These are phyloP conservation scores for Aldabrachelys gigantea DNA, from an alignment of 2,113 vertebrate species.

Conservation along the genomic window DNA sequence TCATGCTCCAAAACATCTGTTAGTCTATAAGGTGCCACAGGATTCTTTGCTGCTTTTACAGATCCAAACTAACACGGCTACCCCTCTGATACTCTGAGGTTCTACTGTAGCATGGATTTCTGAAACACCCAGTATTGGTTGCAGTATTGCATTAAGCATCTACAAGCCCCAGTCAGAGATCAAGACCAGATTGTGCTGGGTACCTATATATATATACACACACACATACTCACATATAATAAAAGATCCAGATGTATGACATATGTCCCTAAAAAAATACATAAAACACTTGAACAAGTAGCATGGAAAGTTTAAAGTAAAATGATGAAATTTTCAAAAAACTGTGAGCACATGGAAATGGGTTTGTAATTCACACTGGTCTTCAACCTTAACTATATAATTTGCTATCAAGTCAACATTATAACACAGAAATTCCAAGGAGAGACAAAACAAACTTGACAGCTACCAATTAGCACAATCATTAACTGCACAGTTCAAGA, in stretches of 20 bases:
- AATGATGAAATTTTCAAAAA: neutral
- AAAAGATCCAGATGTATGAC: neutral
- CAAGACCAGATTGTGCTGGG: neutral
- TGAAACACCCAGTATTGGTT: conserved; percentile 97
- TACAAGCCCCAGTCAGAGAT: conserved; percentile 13
- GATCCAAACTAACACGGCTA: no score
- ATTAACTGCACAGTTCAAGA: neutral
- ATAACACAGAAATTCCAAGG: neutral
- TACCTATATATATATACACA: neutral
- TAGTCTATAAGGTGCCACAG: no score
- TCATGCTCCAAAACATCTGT: no score
- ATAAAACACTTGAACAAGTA: neutral
- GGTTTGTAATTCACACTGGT: conserved; percentile 15
- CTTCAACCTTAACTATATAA: neutral
- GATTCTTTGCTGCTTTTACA: no score
- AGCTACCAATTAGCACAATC: conserved; percentile 19
- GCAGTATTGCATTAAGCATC: conserved; percentile 94
- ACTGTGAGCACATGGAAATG: conserved; percentile 13
- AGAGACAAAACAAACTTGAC: conserved; percentile 12
- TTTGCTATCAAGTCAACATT: conserved; percentile 28
- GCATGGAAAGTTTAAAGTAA: neutral
- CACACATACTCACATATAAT: rapidly evolving
- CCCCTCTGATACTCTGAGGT: no score
- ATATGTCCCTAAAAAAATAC: neutral
- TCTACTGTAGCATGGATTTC: conserved; percentile 90